Conservation (phyloP, 2,113 vertebrate genomes). For the Myotis brandtii region DNA sequence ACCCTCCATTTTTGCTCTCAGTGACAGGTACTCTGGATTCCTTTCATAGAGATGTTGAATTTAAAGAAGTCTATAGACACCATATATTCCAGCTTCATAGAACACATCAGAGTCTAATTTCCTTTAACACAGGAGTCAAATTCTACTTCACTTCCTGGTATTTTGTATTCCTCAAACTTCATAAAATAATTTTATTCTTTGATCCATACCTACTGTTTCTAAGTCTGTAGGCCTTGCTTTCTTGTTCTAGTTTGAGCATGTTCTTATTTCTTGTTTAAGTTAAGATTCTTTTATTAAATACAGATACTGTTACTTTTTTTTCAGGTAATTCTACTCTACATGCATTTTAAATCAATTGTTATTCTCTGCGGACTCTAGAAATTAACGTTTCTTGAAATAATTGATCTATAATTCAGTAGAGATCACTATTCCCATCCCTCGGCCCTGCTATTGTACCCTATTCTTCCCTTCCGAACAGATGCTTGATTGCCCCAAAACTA, state of each 20-base stretch:
- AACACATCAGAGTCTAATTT: not conserved
- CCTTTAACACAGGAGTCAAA: not conserved
- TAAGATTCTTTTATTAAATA: not conserved
- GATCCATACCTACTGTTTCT: not conserved
- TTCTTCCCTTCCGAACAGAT: not conserved
- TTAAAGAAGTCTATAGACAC: not conserved
- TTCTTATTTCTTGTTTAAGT: not conserved
- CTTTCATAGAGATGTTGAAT: not conserved
- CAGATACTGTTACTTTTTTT: not conserved
- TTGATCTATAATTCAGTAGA: not conserved
- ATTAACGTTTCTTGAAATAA: not conserved
- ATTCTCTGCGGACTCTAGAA: not conserved
- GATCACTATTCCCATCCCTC: not conserved
- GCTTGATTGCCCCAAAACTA: not conserved
- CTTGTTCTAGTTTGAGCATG: not conserved
- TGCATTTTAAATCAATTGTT: not conserved
- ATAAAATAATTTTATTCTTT: not conserved
- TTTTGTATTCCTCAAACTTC: not conserved
- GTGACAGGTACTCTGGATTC: not conserved
- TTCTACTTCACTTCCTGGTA: not conserved
- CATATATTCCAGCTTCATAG: not conserved
- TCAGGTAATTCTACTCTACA: not conserved
- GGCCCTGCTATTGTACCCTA: not conserved
- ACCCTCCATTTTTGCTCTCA: not conserved
- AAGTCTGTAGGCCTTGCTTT: not conserved